Percentiles rank a stretch among this genome's conserved stretches.
phyloP scores from a whole-genome alignment of 1,140 invertebrate genomes.

The Drosophila tristis region DNA sequence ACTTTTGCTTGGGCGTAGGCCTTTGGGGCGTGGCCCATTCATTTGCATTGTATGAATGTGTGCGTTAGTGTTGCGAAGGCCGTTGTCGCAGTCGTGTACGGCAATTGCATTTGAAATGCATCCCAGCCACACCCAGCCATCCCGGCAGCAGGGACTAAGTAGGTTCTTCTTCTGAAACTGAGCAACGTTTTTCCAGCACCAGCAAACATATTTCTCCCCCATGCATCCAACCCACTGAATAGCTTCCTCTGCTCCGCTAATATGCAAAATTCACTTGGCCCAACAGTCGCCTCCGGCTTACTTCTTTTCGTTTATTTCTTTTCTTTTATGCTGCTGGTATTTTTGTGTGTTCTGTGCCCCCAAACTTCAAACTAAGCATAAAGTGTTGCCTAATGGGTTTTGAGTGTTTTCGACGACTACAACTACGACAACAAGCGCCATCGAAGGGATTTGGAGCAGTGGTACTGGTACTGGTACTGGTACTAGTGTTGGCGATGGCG shows the following conservation, averaged over 20 bases:
- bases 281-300: slow-evolving; percentile 36
- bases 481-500: neutral
- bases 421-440: slow-evolving; percentile 38
- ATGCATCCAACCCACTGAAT: neutral
- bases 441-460: slow-evolving; percentile 12
- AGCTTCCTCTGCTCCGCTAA: slow-evolving; percentile 40
- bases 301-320: slow-evolving; percentile 40
- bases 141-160: slow-evolving; percentile 20
- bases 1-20: slow-evolving; percentile 49
- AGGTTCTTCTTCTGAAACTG: slow-evolving; percentile 42
- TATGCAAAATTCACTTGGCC: slow-evolving; percentile 73
- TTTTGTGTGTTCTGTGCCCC: slow-evolving; percentile 38
- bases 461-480: neutral
- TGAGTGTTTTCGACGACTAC: slow-evolving; percentile 79
- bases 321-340: slow-evolving; percentile 20
- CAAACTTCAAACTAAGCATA: slow-evolving; percentile 81
- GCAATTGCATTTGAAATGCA: slow-evolving; percentile 75
- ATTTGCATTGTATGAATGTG: slow-evolving; percentile 63
- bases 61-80: slow-evolving; percentile 5
- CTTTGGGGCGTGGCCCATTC: slow-evolving; percentile 36
- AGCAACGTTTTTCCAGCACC: slow-evolving; percentile 67
- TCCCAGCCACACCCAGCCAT: slow-evolving; percentile 27
- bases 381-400: slow-evolving; percentile 81
- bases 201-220: slow-evolving; percentile 29
- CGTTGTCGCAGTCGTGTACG: slow-evolving; percentile 21